Evolutionary conservation across 2,113 vertebrate genomes (phyloP).

Genomic region (Chaetura pelagica): DNA sequence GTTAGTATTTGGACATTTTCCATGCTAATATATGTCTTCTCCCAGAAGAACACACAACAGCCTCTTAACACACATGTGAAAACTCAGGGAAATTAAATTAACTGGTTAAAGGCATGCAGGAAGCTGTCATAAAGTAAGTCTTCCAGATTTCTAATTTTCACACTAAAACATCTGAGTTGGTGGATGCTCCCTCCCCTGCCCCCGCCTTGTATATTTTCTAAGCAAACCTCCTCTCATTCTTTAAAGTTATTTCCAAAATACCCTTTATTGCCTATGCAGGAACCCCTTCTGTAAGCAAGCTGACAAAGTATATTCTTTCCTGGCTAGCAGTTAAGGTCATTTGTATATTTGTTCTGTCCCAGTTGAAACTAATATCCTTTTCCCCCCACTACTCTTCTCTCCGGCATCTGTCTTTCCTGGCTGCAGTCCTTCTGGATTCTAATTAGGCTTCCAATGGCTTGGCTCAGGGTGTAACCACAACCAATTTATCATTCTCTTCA

Average conservation of each 20-base stretch:
- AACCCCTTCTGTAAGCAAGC: background rate
- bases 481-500: conserved; percentile 58
- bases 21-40: background rate
- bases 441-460: conserved; percentile 53
- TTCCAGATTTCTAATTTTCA: background rate
- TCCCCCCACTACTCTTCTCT: background rate
- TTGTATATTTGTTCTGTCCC: conserved; percentile 49
- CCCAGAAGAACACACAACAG: background rate
- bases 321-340: conserved; percentile 31
- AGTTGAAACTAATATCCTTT: conserved; percentile 44
- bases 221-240: background rate
- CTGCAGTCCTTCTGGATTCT: conserved; percentile 50
- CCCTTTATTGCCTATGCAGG: background rate
- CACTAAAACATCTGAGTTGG: background rate
- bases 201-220: background rate
- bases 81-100: background rate
- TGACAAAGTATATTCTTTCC: background rate
- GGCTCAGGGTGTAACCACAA: conserved; percentile 53
- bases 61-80: background rate
- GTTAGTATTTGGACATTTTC: background rate
- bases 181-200: background rate
- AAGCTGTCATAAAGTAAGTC: background rate
- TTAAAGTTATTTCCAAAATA: background rate
- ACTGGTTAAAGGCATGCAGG: background rate
- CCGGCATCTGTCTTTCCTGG: conserved; percentile 56